Base-by-base conservation (phyloP, 1,140 invertebrate genomes). In the Sesamia nonagrioides region DNA sequence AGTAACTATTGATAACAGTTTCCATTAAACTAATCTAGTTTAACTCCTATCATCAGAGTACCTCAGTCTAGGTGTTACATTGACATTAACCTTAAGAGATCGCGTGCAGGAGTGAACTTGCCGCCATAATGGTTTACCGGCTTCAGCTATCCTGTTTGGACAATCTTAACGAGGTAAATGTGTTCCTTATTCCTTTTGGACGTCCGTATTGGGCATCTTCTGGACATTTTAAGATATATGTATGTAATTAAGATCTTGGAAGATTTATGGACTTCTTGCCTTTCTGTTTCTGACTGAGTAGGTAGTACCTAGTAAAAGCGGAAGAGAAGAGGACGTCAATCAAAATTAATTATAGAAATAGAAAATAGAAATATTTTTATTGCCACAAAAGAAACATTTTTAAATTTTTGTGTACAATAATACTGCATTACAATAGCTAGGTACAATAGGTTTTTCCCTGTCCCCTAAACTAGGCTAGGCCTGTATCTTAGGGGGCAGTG, bases 11-110 rank as follows among this genome's bases (percentile, higher is more conserved):
- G 21, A 58, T 66, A 11, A 42, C 27, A 13, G 45, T 50, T 33
- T 17, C 33, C 9, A 9, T 42, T 18, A 17, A n/a, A 45, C 35
- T 63, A n/a, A 35, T n/a, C 60, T 63, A 68, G 2, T 21, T n/a
- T 18, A 45, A 45, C 7, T 1, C 15, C 3, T 68, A 0, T 18
- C 42, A n/a, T 15, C 15, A 33, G 4, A 35, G 21, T 42, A 21
- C 13, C 6, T n/a, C 11, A 5, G 27, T 1, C 27, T 27, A 27
- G 27, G 27, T 37, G 54, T 56, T 54, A 48, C 45, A 50, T 56
- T 77, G 75, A 69, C 75, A 77, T 69, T 77, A 68, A 77, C 61
- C 75, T 68, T 52, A 56, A 18, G 6, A 63, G 17, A 68, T 77
- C 50, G 75, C 75, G 75, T 77, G 75, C 50, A 17, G n/a, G 35